Evolutionary conservation across 2,113 vertebrate genomes (phyloP).

Genomic region (Lophura nycthemera): DNA sequence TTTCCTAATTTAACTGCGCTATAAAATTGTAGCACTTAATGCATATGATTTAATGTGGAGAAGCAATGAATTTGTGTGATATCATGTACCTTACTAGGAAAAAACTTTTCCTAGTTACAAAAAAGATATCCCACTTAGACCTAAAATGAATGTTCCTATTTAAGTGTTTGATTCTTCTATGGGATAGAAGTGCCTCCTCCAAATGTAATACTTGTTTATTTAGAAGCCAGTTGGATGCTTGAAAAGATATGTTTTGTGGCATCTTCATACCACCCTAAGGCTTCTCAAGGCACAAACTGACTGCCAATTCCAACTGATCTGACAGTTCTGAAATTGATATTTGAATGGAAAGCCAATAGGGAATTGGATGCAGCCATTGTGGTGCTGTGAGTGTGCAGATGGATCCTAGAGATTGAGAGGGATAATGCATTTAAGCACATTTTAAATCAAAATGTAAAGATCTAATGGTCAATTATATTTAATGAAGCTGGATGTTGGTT

Average conservation of each 20-base stretch:
- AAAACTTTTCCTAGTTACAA: not conserved
- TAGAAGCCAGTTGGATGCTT: not conserved
- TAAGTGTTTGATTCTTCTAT: not conserved
- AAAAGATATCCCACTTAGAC: not conserved
- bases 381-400: not conserved
- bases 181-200: no score
- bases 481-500: not conserved
- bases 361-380: not conserved
- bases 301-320: not conserved
- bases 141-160: not conserved
- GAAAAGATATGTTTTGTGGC: not conserved
- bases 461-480: not conserved
- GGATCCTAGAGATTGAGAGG: not conserved
- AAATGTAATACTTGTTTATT: not conserved
- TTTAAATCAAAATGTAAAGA: not conserved
- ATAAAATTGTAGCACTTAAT: not conserved
- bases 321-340: not conserved
- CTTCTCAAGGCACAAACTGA: not conserved
- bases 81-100: not conserved
- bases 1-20: not conserved
- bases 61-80: not conserved
- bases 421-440: not conserved
- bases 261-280: not conserved
- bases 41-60: rapidly evolving
- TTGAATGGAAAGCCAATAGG: not conserved